Evolutionary conservation across 1,140 invertebrate species (phyloP), one percentile per base, ranked within the genome.

Genomic region (Amyelois transitella): DNA sequence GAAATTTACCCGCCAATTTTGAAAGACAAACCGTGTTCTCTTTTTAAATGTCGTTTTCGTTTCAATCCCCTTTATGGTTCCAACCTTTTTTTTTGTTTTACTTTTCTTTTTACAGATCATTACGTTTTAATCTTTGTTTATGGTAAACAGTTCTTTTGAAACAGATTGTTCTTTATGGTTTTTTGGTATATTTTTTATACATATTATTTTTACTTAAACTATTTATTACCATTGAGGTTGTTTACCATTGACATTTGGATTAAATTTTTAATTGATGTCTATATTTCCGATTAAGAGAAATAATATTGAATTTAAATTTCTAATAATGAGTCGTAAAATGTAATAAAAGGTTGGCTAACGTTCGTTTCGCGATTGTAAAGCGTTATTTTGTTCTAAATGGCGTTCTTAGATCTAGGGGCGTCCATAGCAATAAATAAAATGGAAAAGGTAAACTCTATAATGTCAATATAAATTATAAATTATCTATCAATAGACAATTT

Each of bases 1-100:
- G 73, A 74, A 72, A 77, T 75, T 75, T 66, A 73, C 59, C 67
- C 70, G 71, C 69, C 77, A 83, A 85, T 87, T 86, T 81, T 51
- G 55, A 64, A 77, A 62, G 75, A 78, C 73, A 79, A 81, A 85
- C 62, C 60, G 63, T 66, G 60, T 64, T 28, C 47, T 61, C 59
- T 60, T 73, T 70, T 68, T 56, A 68, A 69, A 62, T 32, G 51
- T 51, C 32, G 57, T 67, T 63, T 47, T 38, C 32, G 32, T 38
- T 38, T 38, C 32, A 38, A 14, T 38, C 32, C 12, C 17, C 17
- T 38, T 38, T 38, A 38, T 38, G n/a, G n/a, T 38, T 12, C 12
- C 32, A 38, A 38, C n/a, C 12, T 38, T 38, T 51, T 53, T 61
- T 58, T 69, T 57, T n/a, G n/a, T n/a, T n/a, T n/a, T n/a, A n/a